A percentile compares a stretch with the other conserved stretches of the same genome.
Conservation (phyloP, 2,113 vertebrate genomes). For the Thalassoma bifasciatum region DNA sequence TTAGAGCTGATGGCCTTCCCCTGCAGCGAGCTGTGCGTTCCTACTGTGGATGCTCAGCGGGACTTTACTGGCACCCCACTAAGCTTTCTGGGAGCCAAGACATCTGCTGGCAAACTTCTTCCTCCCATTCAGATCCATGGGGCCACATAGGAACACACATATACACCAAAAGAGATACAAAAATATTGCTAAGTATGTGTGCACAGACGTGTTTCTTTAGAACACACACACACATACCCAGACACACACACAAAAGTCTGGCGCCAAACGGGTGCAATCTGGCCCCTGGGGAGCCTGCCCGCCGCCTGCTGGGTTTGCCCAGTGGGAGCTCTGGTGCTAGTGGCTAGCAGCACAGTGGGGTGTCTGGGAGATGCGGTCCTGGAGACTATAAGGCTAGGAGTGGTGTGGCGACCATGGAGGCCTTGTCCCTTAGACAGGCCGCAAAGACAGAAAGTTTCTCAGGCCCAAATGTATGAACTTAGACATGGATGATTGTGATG, state of each 20-base stretch:
- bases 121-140: conserved; percentile 33
- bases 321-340: conserved; percentile 71
- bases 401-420: conserved; percentile 73
- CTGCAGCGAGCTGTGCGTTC: conserved; percentile 71
- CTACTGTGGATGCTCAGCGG: conserved; percentile 72
- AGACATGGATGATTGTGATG: conserved; percentile 71
- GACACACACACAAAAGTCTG: conserved; percentile 62
- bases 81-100: conserved; percentile 78
- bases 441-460: conserved; percentile 60
- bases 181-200: conserved; percentile 14
- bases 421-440: conserved; percentile 60
- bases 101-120: conserved; percentile 74
- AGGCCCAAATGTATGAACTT: conserved; percentile 51
- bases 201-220: conserved; percentile 31
- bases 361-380: conserved; percentile 66
- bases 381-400: conserved; percentile 66
- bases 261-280: conserved; percentile 60
- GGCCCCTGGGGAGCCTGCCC: conserved; percentile 59
- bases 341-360: conserved; percentile 70
- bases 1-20: conserved; percentile 59
- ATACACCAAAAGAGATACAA: conserved; percentile 7
- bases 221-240: conserved; percentile 9
- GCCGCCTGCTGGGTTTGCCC: conserved; percentile 71
- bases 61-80: conserved; percentile 75
- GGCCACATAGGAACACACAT: conserved; percentile 17